phyloP scores from a whole-genome alignment of 2,888 invertebrate genomes.

The Octodonta nipae region DNA sequence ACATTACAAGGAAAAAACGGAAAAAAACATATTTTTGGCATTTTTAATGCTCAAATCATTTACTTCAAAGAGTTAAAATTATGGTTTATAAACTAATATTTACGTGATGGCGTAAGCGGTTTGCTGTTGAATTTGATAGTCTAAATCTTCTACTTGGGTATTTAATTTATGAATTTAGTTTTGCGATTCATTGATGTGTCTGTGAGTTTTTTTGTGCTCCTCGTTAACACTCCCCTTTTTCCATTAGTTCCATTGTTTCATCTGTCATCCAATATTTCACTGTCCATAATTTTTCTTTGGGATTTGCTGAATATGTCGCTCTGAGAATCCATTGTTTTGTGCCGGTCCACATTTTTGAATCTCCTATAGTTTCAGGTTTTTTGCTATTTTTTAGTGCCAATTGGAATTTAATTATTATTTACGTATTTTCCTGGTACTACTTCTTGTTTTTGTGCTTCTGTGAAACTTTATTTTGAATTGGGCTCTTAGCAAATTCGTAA shows the following conservation, averaged over 20 bases:
- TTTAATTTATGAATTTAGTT: neutral
- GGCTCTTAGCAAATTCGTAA: conserved; percentile 1
- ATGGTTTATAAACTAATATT: too few species aligned
- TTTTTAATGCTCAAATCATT: too few species aligned
- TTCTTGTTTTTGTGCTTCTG: neutral
- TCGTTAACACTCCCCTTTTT: neutral
- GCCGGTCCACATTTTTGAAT: neutral
- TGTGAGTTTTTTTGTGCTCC: neutral
- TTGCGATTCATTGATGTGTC: neutral
- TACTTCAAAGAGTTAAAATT: too few species aligned
- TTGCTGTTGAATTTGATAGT: too few species aligned
- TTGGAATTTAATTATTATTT: neutral
- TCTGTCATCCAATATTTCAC: conserved; percentile 1
- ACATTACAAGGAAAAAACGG: too few species aligned
- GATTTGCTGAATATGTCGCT: neutral
- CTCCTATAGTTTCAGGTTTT: conserved; percentile 1
- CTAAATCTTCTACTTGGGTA: conserved; percentile 1
- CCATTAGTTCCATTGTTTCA: neutral
- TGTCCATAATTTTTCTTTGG: conserved; percentile 1
- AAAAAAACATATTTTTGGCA: too few species aligned
- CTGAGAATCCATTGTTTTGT: conserved; percentile 1
- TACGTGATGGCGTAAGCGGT: too few species aligned
- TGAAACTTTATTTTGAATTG: neutral
- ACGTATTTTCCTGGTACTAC: neutral
- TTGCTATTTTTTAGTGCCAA: neutral